Evolutionary conservation across 2,113 vertebrate species (phyloP).

Genomic region (Meleagris gallopavo): DNA sequence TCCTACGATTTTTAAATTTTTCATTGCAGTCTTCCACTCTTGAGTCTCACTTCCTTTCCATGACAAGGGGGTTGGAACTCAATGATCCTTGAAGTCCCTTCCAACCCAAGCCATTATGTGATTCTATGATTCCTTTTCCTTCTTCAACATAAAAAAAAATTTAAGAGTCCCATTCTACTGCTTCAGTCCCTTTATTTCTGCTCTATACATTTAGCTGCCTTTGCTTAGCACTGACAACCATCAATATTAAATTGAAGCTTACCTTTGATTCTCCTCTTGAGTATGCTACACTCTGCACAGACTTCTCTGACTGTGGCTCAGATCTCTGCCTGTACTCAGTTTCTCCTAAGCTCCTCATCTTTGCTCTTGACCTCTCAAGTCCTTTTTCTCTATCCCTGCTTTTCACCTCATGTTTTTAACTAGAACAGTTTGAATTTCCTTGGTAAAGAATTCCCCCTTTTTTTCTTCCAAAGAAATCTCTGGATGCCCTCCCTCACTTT

Average conservation of each 20-base stretch:
- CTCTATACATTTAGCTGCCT: background rate
- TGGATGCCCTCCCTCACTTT: background rate
- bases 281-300: background rate
- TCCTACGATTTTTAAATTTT: background rate
- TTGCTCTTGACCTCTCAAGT: background rate
- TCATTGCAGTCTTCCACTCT: background rate
- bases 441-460: background rate
- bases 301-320: background rate
- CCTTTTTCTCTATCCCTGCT: background rate
- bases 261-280: background rate
- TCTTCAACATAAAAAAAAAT: background rate
- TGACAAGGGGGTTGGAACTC: too few relatives aligned
- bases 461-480: background rate
- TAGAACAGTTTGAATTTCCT: background rate
- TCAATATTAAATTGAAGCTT: background rate
- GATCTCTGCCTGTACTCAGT: background rate
- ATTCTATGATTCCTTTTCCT: background rate
- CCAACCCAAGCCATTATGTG: too few relatives aligned
- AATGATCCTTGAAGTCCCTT: too few relatives aligned
- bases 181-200: background rate
- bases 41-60: background rate
- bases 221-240: background rate
- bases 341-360: background rate
- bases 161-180: background rate
- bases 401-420: background rate